Percentiles rank a stretch among this genome's conserved stretches.
Conservation (phyloP, 2,888 invertebrate species). For the Tenthredo mesomela region DNA sequence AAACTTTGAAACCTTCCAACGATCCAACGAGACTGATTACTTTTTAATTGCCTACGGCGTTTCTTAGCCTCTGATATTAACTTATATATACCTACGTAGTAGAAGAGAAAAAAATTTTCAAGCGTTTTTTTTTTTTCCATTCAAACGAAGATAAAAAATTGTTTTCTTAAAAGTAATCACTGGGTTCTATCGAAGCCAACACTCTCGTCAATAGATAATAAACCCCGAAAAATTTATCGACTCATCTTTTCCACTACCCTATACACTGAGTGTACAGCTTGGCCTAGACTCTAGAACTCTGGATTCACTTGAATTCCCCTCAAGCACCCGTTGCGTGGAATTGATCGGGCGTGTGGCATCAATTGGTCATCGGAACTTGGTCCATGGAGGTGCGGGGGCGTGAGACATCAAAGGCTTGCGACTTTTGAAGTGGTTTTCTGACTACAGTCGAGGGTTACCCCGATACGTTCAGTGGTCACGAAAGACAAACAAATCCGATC, state of each 20-base stretch:
- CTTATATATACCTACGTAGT: neutral
- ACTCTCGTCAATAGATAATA: neutral
- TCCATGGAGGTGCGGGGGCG: constrained; percentile 11
- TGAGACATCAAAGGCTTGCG: constrained; percentile 42
- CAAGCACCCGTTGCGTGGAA: constrained; percentile 11
- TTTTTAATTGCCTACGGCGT: constrained; percentile 41
- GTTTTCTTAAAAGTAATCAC: neutral
- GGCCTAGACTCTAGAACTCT: neutral
- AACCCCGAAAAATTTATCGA: neutral
- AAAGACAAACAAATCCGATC: constrained; percentile 50
- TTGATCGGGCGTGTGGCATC: constrained; percentile 47
- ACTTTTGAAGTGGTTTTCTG: constrained; percentile 45
- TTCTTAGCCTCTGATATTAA: neutral
- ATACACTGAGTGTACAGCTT: neutral
- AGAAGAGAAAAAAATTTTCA: neutral
- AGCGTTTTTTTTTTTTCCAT: neutral
- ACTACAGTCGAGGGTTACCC: constrained; percentile 32
- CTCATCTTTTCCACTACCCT: neutral
- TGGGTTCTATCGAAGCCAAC: neutral
- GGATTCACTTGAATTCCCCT: neutral
- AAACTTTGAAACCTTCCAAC: constrained; percentile 48
- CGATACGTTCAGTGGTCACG: constrained; percentile 33
- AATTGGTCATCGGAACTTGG: constrained; percentile 29
- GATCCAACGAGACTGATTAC: constrained; percentile 40
- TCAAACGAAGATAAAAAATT: neutral